These are phyloP conservation scores for Gallinago stenura DNA, from an alignment of 2,797 vertebrate genomes.

Conservation along the genomic window DNA sequence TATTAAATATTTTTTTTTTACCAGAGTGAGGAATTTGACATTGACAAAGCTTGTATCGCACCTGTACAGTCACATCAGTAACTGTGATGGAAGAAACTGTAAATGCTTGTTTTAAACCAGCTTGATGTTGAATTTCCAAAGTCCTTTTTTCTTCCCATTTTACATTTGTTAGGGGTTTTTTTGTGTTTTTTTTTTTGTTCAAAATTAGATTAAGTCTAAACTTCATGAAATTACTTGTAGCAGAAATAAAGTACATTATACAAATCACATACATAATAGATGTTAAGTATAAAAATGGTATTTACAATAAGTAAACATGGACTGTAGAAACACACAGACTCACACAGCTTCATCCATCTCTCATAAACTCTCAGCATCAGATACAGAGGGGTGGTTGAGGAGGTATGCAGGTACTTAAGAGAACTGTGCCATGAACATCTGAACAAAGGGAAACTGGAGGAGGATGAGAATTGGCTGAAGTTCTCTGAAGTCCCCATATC, in stretches of 20 bases:
- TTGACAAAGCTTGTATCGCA: conserved; percentile 42
- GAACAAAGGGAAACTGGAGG: conserved; percentile 3
- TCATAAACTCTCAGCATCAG: conserved; percentile 5
- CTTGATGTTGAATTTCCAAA: conserved; percentile 19
- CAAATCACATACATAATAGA: conserved; percentile 80
- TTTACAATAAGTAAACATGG: conserved; percentile 85
- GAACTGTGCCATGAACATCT: conserved; percentile 28
- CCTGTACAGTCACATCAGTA: conserved; percentile 57
- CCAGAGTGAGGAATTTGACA: conserved; percentile 74
- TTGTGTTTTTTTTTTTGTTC: conserved; percentile 10
- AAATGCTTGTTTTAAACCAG: conserved; percentile 51
- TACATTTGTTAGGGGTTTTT: not conserved
- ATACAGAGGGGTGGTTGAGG: not conserved
- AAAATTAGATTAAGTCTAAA: conserved; percentile 78
- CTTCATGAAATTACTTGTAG: conserved; percentile 80
- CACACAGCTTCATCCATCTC: conserved; percentile 35
- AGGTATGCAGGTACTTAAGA: not conserved
- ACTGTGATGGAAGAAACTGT: conserved; percentile 52
- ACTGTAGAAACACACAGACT: conserved; percentile 60
- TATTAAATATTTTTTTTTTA: conserved; percentile 80
- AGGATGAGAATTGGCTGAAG: not conserved
- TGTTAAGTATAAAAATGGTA: conserved; percentile 85
- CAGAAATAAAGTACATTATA: conserved; percentile 83
- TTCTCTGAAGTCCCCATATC: not conserved
- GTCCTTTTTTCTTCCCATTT: not conserved